A percentile compares a stretch with the other conserved stretches of the same genome.
These are phyloP conservation scores for Adoxophyes honmai DNA, from an alignment of 1,140 invertebrate genomes.

Conservation along the genomic window DNA sequence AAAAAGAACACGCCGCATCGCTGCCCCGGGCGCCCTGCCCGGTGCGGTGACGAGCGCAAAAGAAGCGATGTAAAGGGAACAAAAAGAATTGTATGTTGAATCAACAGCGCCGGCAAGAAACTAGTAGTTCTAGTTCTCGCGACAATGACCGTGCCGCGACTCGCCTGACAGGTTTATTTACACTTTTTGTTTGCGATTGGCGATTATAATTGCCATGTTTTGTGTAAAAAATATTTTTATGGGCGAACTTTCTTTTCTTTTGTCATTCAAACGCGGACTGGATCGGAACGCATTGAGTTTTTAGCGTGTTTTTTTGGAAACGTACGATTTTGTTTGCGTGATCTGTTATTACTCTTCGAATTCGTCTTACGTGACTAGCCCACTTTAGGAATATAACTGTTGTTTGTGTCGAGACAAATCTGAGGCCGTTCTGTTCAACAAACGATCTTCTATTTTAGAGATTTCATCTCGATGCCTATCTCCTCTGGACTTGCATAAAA, in stretches of 20 bases:
- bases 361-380: slow-evolving; percentile 6
- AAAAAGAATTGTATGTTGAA: slow-evolving; percentile 15
- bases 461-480: slow-evolving; percentile 1
- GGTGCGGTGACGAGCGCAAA: slow-evolving; percentile 8
- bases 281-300: neutral
- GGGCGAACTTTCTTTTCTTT: slow-evolving; percentile 11
- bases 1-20: slow-evolving; percentile 13
- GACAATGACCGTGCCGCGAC: slow-evolving; percentile 52
- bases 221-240: slow-evolving; percentile 12
- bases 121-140: slow-evolving; percentile 36
- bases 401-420: slow-evolving; percentile 5
- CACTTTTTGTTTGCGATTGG: slow-evolving; percentile 27
- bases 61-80: slow-evolving; percentile 13
- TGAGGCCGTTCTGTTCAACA: neutral
- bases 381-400: slow-evolving; percentile 12
- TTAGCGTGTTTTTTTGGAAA: neutral
- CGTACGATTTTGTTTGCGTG: slow-evolving; percentile 11
- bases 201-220: slow-evolving; percentile 14
- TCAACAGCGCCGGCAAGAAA: slow-evolving; percentile 19
- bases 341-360: slow-evolving; percentile 3
- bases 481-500: neutral
- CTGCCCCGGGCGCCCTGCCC: neutral
- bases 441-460: neutral
- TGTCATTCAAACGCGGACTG: neutral
- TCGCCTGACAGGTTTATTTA: slow-evolving; percentile 44